Conservation (phyloP, 2,888 invertebrate species). For the Prenolepis imparis region DNA sequence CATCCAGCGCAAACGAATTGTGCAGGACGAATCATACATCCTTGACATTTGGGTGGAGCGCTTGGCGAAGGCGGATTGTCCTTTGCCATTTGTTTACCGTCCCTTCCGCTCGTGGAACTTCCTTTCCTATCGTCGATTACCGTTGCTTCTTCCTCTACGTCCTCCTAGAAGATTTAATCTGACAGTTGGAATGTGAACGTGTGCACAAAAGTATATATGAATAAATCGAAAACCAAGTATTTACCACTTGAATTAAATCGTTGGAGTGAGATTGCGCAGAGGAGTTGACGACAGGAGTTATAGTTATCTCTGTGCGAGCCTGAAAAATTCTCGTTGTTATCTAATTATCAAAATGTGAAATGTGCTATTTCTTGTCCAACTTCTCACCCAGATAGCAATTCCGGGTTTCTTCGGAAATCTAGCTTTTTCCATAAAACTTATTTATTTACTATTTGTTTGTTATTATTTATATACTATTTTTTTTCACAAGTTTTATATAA, state of each 20-base stretch:
- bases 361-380: background rate
- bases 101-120: conserved; percentile 80
- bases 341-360: background rate
- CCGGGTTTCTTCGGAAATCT: background rate
- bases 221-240: conserved; percentile 42
- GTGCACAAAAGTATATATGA: background rate
- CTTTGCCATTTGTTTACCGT: conserved; percentile 71
- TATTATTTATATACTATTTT: background rate
- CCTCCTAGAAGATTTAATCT: conserved; percentile 84
- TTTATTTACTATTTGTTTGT: background rate
- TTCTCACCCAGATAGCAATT: background rate
- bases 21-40: conserved; percentile 92
- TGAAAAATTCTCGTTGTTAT: conserved; percentile 79
- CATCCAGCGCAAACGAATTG: conserved; percentile 96
- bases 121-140: conserved; percentile 87
- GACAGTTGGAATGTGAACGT: background rate
- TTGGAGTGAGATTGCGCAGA: conserved; percentile 82
- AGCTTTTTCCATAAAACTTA: conserved; percentile 3
- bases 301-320: conserved; percentile 89
- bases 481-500: background rate
- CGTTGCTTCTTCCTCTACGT: conserved; percentile 87
- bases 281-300: conserved; percentile 87
- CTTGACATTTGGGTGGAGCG: conserved; percentile 92
- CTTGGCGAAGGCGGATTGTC: conserved; percentile 51
- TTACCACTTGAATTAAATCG: conserved; percentile 84